Evolutionary conservation across 2,113 vertebrate genomes (phyloP).

Genomic region (Montifringilla adamsi): DNA sequence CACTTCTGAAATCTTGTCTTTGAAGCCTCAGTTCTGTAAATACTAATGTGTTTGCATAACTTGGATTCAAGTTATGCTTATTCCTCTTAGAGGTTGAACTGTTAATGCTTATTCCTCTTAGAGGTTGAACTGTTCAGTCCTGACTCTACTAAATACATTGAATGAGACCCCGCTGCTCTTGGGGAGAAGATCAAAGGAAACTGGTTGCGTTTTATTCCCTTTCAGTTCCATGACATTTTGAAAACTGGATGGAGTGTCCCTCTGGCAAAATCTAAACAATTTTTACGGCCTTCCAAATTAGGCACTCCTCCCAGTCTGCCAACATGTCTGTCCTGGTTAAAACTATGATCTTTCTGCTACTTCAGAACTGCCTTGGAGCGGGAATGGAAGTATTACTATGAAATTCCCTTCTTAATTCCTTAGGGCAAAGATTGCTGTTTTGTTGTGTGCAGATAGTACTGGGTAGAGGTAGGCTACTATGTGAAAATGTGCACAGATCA

Average conservation of each 20-base stretch:
- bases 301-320: background rate
- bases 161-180: background rate
- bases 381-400: background rate
- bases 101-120: background rate
- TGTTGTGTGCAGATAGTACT: background rate
- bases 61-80: background rate
- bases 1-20: background rate
- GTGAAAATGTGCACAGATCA: background rate
- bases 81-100: background rate
- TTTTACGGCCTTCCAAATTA: background rate
- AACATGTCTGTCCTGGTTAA: background rate
- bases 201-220: background rate
- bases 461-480: background rate
- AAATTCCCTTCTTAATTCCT: background rate
- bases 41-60: background rate
- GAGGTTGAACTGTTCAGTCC: background rate
- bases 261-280: background rate
- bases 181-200: background rate
- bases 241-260: background rate
- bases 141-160: background rate
- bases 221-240: background rate
- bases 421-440: background rate
- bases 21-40: background rate
- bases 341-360: background rate
- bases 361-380: background rate